phyloP scores from a whole-genome alignment of 1,140 invertebrate genomes.

The Drosophila repleta region DNA sequence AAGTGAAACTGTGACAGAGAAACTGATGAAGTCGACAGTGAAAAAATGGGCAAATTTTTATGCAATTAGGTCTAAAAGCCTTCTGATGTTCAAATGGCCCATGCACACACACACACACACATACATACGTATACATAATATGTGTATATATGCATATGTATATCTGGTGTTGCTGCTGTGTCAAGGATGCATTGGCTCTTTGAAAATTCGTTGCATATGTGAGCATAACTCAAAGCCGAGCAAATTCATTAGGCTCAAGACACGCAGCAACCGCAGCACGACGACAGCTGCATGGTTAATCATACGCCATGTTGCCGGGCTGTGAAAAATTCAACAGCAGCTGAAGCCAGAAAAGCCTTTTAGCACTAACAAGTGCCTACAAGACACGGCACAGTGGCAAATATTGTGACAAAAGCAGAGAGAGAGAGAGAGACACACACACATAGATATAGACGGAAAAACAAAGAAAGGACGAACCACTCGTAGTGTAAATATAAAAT shows the following conservation, averaged over 20 bases:
- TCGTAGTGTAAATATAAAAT: slow-evolving; percentile 73
- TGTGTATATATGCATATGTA: no score
- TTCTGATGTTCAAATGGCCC: slow-evolving; percentile 56
- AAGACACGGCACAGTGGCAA: slow-evolving; percentile 57
- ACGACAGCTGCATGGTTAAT: slow-evolving; percentile 72
- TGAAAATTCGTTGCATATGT: slow-evolving; percentile 24
- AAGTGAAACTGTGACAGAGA: slow-evolving; percentile 26
- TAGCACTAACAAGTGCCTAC: slow-evolving; percentile 67
- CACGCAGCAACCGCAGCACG: slow-evolving; percentile 54
- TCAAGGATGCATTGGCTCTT: slow-evolving; percentile 58
- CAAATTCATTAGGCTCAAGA: slow-evolving; percentile 65
- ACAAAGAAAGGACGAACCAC: slow-evolving; percentile 43
- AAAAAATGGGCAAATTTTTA: slow-evolving; percentile 17
- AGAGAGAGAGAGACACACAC: slow-evolving; percentile 12
- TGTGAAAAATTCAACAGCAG: slow-evolving; percentile 62
- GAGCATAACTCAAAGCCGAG: slow-evolving; percentile 33
- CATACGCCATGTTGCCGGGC: slow-evolving; percentile 63
- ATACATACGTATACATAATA: no score
- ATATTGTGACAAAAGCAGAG: slow-evolving; percentile 72
- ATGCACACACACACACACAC: slow-evolving; percentile 9
- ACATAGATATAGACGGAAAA: slow-evolving; percentile 17
- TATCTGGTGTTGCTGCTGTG: slow-evolving; percentile 1
- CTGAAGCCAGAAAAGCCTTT: slow-evolving; percentile 56
- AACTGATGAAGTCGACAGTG: slow-evolving; percentile 17
- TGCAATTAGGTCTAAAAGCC: slow-evolving; percentile 62